Base-by-base conservation (phyloP, 2,113 vertebrate species). In the Megatriorchis doriae region DNA sequence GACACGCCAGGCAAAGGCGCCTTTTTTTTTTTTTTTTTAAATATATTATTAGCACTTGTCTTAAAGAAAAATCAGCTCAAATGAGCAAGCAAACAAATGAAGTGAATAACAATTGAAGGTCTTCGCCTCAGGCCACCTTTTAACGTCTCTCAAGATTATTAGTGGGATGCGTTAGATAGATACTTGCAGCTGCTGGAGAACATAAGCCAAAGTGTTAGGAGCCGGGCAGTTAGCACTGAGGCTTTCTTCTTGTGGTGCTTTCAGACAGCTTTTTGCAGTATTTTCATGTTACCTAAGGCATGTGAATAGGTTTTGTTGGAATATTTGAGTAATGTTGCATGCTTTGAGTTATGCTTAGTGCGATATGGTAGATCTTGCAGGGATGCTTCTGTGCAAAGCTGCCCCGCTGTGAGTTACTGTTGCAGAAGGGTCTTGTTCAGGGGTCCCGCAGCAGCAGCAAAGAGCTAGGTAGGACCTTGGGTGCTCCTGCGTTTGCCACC, bases 11-110 rank as follows among this genome's bases (percentile, higher is more conserved):
- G 88, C 81, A 18, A 67, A 65, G 58, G 55, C 84, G 55, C 84
- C 67, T 61, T 3, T 42, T 42, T 42, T 42, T 42, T 42, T 48
- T 52, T 15, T 13, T 48, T 48, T 52, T 15, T 7, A 22, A 11
- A 11, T 40, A 32, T 72, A 82, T 68, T 90, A 81, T 95, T 91
- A 96, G 67, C 71, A 15, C 85, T 94, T 83, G 53, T 93, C 91
- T 95, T 93, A 78, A 97, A 93, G 94, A 88, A 91, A 88, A 94
- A 93, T 53, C 94, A 73, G 66, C 84, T 95, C 89, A 91, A 93
- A 85, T 71, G 81, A 93, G 94, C 91, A 89, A 92, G 93, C 52
- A 85, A 94, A 91, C 83, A 94, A 78, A 71, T 83, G 45, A 84
- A 87, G 58, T 2, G 13, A 43, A 6, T 70, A 87, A 86, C 86